phyloP scores from a whole-genome alignment of 2,797 vertebrate genomes.

The Sebastes matsubarae region DNA sequence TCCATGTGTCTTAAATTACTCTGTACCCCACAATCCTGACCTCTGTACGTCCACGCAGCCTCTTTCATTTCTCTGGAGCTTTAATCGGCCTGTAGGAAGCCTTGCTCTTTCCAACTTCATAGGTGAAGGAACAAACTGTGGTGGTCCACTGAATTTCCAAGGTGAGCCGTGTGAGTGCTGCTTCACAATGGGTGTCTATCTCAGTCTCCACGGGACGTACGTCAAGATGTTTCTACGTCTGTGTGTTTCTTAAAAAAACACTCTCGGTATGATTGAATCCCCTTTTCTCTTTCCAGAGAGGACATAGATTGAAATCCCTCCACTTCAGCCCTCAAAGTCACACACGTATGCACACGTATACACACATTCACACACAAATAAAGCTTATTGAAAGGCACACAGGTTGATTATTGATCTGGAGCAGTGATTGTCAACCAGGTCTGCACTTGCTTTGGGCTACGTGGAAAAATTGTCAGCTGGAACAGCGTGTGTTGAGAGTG shows the following conservation, averaged over 20 bases:
- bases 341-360: background rate
- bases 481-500: background rate
- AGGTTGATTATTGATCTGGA: slow-evolving; percentile 16
- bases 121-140: slow-evolving; percentile 32
- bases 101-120: slow-evolving; percentile 31
- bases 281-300: background rate
- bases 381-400: slow-evolving; percentile 1
- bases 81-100: slow-evolving; percentile 19
- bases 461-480: background rate
- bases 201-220: background rate
- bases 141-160: slow-evolving; percentile 30
- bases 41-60: slow-evolving; percentile 33
- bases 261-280: slow-evolving; percentile 9
- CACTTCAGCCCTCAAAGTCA: background rate
- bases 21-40: slow-evolving; percentile 44
- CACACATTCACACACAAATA: background rate
- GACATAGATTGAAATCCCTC: background rate
- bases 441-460: background rate
- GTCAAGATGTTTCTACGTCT: slow-evolving; percentile 2
- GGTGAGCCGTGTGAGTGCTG: slow-evolving; percentile 12
- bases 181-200: slow-evolving; percentile 18
- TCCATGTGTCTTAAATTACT: slow-evolving; percentile 64
- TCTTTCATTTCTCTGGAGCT: slow-evolving; percentile 35
- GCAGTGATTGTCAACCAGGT: background rate
- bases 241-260: slow-evolving; percentile 1